Percentiles rank a stretch among this genome's conserved stretches.
phyloP scores from a whole-genome alignment of 2,888 invertebrate species.

The Nomada hirtipes region DNA sequence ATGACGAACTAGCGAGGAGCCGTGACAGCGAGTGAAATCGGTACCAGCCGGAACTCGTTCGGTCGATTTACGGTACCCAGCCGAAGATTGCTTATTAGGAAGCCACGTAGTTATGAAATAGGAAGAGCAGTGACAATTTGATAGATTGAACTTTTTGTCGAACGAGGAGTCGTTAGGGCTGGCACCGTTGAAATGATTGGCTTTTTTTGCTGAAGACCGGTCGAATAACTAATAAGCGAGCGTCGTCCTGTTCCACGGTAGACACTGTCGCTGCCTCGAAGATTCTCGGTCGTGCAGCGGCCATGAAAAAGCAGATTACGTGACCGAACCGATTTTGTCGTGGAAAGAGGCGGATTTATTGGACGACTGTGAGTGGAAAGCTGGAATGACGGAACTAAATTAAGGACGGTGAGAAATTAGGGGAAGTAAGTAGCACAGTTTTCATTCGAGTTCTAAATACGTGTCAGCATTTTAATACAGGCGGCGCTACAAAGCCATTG shows the following conservation, averaged over 20 bases:
- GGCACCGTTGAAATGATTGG: constrained; percentile 65
- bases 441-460: no score
- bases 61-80: constrained; percentile 62
- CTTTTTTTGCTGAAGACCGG: constrained; percentile 64
- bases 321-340: constrained; percentile 21
- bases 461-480: no score
- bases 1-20: background rate
- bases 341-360: constrained; percentile 31
- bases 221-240: constrained; percentile 73
- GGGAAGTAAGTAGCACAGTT: background rate
- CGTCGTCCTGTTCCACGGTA: constrained; percentile 53
- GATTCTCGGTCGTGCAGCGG: constrained; percentile 1
- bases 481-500: no score
- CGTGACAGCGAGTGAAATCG: constrained; percentile 23
- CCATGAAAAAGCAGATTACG: constrained; percentile 45
- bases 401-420: background rate
- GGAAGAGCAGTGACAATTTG: constrained; percentile 81
- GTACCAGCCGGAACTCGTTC: constrained; percentile 53
- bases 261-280: constrained; percentile 32
- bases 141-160: constrained; percentile 78
- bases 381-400: background rate
- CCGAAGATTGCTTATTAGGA: constrained; percentile 77
- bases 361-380: background rate
- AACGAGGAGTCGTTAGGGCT: constrained; percentile 66
- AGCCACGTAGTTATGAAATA: constrained; percentile 72